These are phyloP conservation scores for Hemistola chrysoprasaria DNA, from an alignment of 2,888 invertebrate genomes.

Conservation along the genomic window DNA sequence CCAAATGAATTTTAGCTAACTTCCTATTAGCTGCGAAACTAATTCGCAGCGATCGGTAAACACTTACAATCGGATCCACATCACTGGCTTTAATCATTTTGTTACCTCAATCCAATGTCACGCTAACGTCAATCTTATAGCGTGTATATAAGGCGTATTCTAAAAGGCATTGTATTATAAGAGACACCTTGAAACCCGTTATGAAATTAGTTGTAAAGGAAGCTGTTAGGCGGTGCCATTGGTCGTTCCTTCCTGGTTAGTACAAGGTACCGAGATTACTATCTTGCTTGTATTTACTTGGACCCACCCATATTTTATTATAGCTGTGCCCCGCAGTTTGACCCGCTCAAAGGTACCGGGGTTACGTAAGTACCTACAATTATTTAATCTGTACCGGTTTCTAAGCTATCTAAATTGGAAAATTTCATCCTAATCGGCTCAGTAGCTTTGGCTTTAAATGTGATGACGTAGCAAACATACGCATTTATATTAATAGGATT, in stretches of 20 bases:
- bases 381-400: no score
- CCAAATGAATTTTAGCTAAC: no score
- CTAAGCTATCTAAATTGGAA: no score
- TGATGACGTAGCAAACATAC: no score
- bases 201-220: conserved; percentile 26
- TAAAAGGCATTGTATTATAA: conserved; percentile 9
- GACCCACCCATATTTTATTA: no score
- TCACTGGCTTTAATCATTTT: conserved; percentile 16
- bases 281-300: conserved; percentile 12
- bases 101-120: not conserved
- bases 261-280: conserved; percentile 6
- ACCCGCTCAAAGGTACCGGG: no score
- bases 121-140: conserved; percentile 11
- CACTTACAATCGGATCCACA: conserved; percentile 13
- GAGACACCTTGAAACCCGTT: conserved; percentile 26
- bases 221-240: conserved; percentile 21
- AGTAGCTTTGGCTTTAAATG: no score
- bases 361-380: no score
- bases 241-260: conserved; percentile 23
- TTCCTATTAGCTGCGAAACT: no score
- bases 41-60: not conserved
- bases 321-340: no score
- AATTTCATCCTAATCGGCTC: no score
- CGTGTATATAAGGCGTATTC: conserved; percentile 4
- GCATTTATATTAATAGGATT: no score